Evolutionary conservation across 2,797 vertebrate species (phyloP).

Genomic region (Sebastes diaconus): DNA sequence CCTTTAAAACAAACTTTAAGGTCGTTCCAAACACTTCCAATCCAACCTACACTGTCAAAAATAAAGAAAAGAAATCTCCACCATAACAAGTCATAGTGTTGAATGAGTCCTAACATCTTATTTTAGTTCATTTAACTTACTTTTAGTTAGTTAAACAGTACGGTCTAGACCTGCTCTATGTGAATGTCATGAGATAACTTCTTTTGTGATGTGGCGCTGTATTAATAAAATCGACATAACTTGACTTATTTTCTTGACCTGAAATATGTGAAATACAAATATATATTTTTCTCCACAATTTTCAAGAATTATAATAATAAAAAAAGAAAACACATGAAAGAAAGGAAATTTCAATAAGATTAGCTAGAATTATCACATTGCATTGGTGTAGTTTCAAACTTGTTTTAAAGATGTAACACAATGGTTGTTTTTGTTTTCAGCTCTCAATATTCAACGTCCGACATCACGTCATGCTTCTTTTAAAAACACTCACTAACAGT

Average conservation of each 20-base stretch:
- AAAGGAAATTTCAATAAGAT: not conserved
- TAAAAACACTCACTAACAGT: constrained; percentile 6
- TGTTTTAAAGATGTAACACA: not conserved
- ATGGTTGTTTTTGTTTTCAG: not conserved
- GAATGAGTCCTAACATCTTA: no score
- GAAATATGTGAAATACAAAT: no score
- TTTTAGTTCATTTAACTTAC: no score
- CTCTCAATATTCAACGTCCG: not conserved
- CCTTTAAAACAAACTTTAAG: no score
- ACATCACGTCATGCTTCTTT: not conserved
- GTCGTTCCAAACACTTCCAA: not conserved
- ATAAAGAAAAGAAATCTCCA: not conserved
- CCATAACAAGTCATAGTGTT: not conserved
- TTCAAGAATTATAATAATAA: no score
- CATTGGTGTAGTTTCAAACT: not conserved
- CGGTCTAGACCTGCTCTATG: no score
- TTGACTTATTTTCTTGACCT: no score
- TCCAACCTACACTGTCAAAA: not conserved
- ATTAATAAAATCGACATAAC: no score
- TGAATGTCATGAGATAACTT: no score
- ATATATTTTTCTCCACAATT: no score
- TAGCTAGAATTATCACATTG: not conserved
- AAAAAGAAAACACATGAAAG: no score
- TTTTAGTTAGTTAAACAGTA: no score
- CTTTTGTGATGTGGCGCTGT: rapidly evolving